Conservation (phyloP, 35 echinoderm and acorn worm species). For the Ophiothrix spiculata region DNA sequence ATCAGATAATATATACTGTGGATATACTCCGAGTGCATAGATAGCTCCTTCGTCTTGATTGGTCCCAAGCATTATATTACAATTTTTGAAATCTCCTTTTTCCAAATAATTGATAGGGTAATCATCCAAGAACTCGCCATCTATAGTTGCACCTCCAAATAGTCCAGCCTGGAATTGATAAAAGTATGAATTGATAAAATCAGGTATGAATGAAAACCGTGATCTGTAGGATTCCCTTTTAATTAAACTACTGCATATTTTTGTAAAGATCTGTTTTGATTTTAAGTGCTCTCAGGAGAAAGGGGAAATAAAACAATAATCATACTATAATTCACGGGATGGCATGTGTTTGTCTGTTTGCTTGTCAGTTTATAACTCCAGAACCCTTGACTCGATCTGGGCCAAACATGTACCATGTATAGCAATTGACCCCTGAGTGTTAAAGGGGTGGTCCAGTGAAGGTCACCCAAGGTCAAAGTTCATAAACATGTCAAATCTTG, state of each 20-base stretch:
- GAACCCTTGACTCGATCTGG: too few species aligned
- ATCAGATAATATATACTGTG: background rate
- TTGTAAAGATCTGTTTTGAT: background rate
- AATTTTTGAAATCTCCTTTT: conserved; percentile 63
- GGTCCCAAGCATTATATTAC: conserved; percentile 27
- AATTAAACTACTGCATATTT: background rate
- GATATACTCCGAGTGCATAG: conserved; percentile 2
- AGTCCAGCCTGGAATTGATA: background rate
- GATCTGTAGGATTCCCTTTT: background rate
- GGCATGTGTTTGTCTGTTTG: too few species aligned
- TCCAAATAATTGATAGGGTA: conserved; percentile 40
- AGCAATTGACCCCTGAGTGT: too few species aligned
- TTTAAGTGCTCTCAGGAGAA: background rate
- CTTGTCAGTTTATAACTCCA: too few species aligned
- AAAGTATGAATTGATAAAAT: background rate
- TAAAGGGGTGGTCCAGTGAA: too few species aligned
- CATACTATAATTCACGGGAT: background rate
- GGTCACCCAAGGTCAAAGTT: too few species aligned
- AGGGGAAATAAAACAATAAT: background rate
- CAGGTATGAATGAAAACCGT: background rate
- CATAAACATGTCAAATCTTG: too few species aligned
- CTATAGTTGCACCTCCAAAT: conserved; percentile 28
- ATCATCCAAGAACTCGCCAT: conserved; percentile 58
- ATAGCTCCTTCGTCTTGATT: conserved; percentile 14
- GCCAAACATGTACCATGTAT: too few species aligned